phyloP scores from a whole-genome alignment of 2,888 invertebrate species.

The Theodoxus fluviatilis region DNA sequence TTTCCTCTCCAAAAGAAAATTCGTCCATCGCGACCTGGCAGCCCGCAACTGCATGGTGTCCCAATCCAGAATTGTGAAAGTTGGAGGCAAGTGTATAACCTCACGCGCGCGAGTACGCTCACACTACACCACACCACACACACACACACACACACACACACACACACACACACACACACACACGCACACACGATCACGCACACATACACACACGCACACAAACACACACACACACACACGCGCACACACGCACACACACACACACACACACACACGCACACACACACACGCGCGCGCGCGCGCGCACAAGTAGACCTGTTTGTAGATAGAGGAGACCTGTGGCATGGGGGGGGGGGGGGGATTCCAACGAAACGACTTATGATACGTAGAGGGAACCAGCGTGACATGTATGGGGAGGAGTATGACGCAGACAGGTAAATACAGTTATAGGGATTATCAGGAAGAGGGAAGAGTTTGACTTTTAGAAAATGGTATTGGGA shows the following conservation, averaged over 20 bases:
- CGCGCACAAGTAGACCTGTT: neutral
- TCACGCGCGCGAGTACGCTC: neutral
- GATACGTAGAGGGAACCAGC: too few relatives aligned
- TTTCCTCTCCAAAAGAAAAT: conserved; percentile 88
- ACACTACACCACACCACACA: neutral
- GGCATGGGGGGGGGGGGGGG: too few relatives aligned
- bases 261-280: conserved; percentile 10
- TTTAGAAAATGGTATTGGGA: too few relatives aligned
- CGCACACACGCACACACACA: neutral
- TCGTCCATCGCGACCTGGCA: conserved; percentile 39
- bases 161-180: conserved; percentile 5
- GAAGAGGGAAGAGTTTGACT: too few relatives aligned
- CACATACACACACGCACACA: neutral
- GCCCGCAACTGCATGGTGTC: conserved; percentile 90
- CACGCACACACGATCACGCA: conserved; percentile 9
- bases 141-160: neutral
- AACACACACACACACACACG: neutral
- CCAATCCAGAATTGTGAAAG: conserved; percentile 81
- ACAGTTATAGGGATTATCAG: too few relatives aligned
- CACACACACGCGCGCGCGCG: conserved; percentile 3
- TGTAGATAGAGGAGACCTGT: neutral
- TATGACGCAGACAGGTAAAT: too few relatives aligned
- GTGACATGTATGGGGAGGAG: too few relatives aligned
- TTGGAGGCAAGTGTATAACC: conserved; percentile 75
- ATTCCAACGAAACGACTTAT: too few relatives aligned